Base-by-base conservation (phyloP, 2,113 vertebrate species). In the Argyrosomus japonicus region DNA sequence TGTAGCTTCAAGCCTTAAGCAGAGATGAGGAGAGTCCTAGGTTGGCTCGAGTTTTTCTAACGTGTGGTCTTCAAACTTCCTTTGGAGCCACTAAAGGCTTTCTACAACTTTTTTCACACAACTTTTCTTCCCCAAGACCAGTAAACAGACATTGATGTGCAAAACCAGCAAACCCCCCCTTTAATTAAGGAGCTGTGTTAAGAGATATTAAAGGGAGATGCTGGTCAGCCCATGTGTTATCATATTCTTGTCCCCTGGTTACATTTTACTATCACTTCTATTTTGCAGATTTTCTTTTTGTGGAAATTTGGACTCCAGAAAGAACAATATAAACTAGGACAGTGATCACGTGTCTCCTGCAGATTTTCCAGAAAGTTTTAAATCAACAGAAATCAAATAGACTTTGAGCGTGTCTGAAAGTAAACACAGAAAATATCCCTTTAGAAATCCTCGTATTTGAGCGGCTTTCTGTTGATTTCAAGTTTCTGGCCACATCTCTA, bases 301-400 rank as follows among this genome's bases (percentile, higher is more conserved):
- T 1, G 3, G 25, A 17, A 36, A 27, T n/a, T 15, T 11, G 5
- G 17, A 68, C 43, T 50, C 29, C 10, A 19, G 53, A 6, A 45
- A 10, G 6, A 36, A 47, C 53, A 45, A 21, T 14, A 10, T 23
- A 19, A 50, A 14, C 6, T 9, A 5, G 36, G 19, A 19, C 23
- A 25, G 29, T 3, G 32, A 68, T 47, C 4, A 11, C 4, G 27
- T 48, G 32, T 54, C 19, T 29, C n/a, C 14, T 21, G 3, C 13
- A 19, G 56, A 47, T 65, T 72, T 58, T 57, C 21, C 6, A 5
- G 4, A 79, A 65, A 60, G 67, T 63, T 70, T 80, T 6, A 64
- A 58, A 84, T 69, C 19, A 64, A 18, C 17, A 68, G 11, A 48
- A 67, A 76, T 80, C 23, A 7, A 75, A 45, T 43, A 57, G 17